Conservation (phyloP, 2,113 vertebrate species). For the Channa argus region DNA sequence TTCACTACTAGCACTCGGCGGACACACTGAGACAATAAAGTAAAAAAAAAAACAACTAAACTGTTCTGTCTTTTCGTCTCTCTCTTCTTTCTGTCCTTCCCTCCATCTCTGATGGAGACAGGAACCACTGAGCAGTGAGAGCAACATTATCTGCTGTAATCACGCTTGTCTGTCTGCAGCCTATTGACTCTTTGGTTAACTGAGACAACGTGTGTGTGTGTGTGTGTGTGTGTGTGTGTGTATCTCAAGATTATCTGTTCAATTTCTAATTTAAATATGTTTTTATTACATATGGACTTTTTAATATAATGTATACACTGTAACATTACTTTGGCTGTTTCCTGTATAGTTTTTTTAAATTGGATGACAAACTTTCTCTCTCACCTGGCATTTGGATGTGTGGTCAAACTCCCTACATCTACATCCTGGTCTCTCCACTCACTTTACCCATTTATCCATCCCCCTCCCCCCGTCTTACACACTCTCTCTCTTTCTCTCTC, state of each 20-base stretch:
- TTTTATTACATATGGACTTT: no score
- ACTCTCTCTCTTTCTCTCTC: constrained; percentile 4
- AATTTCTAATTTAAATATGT: no score
- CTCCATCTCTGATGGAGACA: constrained; percentile 31
- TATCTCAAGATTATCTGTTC: background rate
- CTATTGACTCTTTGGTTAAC: constrained; percentile 88
- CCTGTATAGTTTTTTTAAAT: no score
- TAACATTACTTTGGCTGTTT: no score
- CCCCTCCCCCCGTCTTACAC: background rate
- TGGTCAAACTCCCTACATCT: background rate
- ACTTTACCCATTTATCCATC: constrained; percentile 13
- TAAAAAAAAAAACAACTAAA: constrained; percentile 24
- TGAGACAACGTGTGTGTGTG: constrained; percentile 75
- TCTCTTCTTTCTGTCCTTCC: background rate
- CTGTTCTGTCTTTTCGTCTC: constrained; percentile 27
- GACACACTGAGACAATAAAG: constrained; percentile 18
- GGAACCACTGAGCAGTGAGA: constrained; percentile 87
- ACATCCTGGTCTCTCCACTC: constrained; percentile 8
- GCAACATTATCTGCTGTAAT: constrained; percentile 95
- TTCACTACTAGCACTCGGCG: background rate
- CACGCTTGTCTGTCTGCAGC: constrained; percentile 94
- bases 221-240: constrained; percentile 30
- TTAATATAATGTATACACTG: no score
- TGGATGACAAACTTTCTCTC: background rate
- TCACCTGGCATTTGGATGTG: background rate